Percentiles rank a stretch among this genome's conserved stretches.
phyloP scores from a whole-genome alignment of 2,797 vertebrate species.

The Smutsia temminckii region DNA sequence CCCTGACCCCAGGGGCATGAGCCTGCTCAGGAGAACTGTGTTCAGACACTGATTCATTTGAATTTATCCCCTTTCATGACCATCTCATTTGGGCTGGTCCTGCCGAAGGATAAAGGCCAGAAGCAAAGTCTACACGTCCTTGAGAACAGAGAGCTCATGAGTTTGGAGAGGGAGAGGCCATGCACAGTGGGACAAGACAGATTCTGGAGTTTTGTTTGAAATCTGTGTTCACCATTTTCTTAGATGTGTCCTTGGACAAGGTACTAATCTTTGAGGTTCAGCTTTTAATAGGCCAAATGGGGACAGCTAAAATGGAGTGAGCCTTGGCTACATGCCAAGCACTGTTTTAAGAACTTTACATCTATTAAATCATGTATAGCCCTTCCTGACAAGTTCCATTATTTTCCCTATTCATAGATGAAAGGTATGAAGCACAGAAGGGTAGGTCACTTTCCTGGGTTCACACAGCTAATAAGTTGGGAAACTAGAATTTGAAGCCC shows the following conservation, averaged over 20 bases:
- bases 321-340: background rate
- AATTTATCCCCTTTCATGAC: background rate
- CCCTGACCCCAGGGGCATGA: background rate
- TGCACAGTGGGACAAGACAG: background rate
- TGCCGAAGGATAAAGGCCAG: background rate
- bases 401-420: background rate
- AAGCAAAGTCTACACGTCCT: background rate
- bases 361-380: background rate
- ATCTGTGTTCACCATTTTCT: background rate
- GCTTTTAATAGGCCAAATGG: background rate
- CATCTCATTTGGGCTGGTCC: too few relatives aligned
- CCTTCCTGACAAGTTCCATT: background rate
- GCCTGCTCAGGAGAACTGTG: background rate
- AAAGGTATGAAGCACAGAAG: background rate
- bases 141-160: accelerated
- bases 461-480: background rate
- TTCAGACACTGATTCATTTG: background rate
- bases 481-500: background rate
- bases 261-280: background rate
- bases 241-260: background rate
- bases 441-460: background rate
- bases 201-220: background rate
- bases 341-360: background rate
- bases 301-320: background rate
- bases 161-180: accelerated